Conservation (phyloP, 1,140 invertebrate species). For the Coenobita brevimanus region DNA sequence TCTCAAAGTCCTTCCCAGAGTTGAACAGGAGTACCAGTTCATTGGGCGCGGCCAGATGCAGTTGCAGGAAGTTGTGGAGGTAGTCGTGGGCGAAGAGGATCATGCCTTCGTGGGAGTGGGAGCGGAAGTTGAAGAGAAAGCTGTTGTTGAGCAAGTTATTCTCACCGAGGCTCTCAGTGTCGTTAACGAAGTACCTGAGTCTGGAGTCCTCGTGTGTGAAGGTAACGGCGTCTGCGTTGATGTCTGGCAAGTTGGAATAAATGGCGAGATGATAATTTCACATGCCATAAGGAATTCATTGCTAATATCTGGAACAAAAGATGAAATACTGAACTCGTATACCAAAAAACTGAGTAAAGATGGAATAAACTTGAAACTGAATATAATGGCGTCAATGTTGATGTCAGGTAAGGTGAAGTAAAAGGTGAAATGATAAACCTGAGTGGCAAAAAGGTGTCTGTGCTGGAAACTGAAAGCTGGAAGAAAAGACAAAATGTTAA, state of each 20-base stretch:
- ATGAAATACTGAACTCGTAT: too few relatives aligned
- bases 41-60: constrained; percentile 17
- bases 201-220: constrained; percentile 41
- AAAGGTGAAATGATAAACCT: too few relatives aligned
- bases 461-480: too few relatives aligned
- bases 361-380: too few relatives aligned
- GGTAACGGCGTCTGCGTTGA: constrained; percentile 40
- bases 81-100: constrained; percentile 39
- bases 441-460: too few relatives aligned
- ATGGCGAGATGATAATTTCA: too few relatives aligned
- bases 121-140: constrained; percentile 48
- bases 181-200: constrained; percentile 36
- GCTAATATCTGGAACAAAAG: too few relatives aligned
- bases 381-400: too few relatives aligned
- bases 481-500: too few relatives aligned
- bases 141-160: constrained; percentile 11
- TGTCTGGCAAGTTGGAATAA: not conserved
- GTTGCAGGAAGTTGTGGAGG: constrained; percentile 29
- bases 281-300: too few relatives aligned
- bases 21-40: constrained; percentile 39
- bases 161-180: not conserved
- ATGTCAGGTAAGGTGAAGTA: too few relatives aligned
- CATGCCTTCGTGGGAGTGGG: not conserved
- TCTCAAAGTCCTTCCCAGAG: not conserved
- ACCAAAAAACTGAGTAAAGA: too few relatives aligned